A percentile compares a stretch with the other conserved stretches of the same genome.
These are phyloP conservation scores for Drosophila macrothrix DNA, from an alignment of 2,888 invertebrate genomes.

Conservation along the genomic window DNA sequence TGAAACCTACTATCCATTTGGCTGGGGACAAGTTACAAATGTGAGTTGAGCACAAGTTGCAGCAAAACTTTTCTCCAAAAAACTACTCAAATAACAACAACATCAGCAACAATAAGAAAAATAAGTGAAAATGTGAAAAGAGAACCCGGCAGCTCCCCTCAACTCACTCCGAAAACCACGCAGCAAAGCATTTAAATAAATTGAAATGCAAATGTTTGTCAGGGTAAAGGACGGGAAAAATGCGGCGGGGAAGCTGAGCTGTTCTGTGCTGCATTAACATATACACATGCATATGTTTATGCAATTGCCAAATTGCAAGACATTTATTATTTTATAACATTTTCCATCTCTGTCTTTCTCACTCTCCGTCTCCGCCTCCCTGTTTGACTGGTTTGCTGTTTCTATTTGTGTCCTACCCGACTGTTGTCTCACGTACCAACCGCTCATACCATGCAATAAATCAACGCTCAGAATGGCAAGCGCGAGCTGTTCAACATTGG, in stretches of 20 bases:
- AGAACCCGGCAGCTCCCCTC: conserved; percentile 24
- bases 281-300: conserved; percentile 80
- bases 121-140: conserved; percentile 3
- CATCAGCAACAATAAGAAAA: conserved; percentile 9
- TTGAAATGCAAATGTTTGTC: conserved; percentile 76
- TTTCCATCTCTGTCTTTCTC: conserved; percentile 43
- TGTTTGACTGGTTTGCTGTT: conserved; percentile 1
- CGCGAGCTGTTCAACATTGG: conserved; percentile 88
- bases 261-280: conserved; percentile 72
- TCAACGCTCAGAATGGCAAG: conserved; percentile 88
- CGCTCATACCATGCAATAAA: conserved; percentile 75
- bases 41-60: conserved; percentile 86
- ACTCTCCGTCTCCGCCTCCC: not conserved
- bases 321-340: conserved; percentile 80
- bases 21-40: conserved; percentile 93
- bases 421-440: conserved; percentile 74
- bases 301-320: conserved; percentile 80
- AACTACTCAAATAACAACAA: conserved; percentile 19
- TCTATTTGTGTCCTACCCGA: conserved; percentile 27
- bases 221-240: conserved; percentile 17
- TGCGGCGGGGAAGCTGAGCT: conserved; percentile 3
- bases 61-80: conserved; percentile 56
- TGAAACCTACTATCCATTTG: conserved; percentile 89
- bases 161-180: conserved; percentile 53
- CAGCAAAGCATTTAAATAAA: conserved; percentile 80